These are phyloP conservation scores for Anoncus sp. DNA, from an alignment of 2,888 invertebrate genomes.

Conservation along the genomic window DNA sequence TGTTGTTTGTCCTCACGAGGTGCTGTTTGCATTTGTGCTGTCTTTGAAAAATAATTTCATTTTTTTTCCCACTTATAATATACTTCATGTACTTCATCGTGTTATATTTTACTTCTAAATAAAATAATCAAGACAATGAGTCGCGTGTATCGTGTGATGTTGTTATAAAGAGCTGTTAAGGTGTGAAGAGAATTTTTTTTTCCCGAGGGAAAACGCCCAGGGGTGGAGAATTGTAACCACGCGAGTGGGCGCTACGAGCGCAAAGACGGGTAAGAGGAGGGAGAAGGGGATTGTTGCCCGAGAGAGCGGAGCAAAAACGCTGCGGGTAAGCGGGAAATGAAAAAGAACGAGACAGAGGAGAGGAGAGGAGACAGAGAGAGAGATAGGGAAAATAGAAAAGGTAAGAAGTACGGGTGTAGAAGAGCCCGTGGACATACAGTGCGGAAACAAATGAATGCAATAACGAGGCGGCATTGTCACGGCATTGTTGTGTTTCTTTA, in stretches of 20 bases:
- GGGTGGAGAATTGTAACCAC: slow-evolving; percentile 6
- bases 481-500: slow-evolving; percentile 68
- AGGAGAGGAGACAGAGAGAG: slow-evolving; percentile 29
- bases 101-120: slow-evolving; percentile 10
- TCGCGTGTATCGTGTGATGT: not conserved
- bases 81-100: not conserved
- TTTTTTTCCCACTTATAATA: not conserved
- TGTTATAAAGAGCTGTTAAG: slow-evolving; percentile 35
- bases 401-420: slow-evolving; percentile 31
- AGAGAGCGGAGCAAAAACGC: slow-evolving; percentile 24
- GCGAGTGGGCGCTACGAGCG: slow-evolving; percentile 22
- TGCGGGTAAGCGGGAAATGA: slow-evolving; percentile 54
- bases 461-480: slow-evolving; percentile 72
- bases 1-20: no score
- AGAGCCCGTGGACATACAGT: slow-evolving; percentile 42
- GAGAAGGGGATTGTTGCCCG: slow-evolving; percentile 30
- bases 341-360: slow-evolving; percentile 47
- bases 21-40: no score
- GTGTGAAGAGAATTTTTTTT: slow-evolving; percentile 24
- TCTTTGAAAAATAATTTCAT: not conserved
- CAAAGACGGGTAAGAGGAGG: no score
- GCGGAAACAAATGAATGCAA: slow-evolving; percentile 70
- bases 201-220: slow-evolving; percentile 17
- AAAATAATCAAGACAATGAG: slow-evolving; percentile 10
- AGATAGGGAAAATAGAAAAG: slow-evolving; percentile 30